Evolutionary conservation across 2,888 invertebrate genomes (phyloP).

Genomic region (Orthosia cruda): DNA sequence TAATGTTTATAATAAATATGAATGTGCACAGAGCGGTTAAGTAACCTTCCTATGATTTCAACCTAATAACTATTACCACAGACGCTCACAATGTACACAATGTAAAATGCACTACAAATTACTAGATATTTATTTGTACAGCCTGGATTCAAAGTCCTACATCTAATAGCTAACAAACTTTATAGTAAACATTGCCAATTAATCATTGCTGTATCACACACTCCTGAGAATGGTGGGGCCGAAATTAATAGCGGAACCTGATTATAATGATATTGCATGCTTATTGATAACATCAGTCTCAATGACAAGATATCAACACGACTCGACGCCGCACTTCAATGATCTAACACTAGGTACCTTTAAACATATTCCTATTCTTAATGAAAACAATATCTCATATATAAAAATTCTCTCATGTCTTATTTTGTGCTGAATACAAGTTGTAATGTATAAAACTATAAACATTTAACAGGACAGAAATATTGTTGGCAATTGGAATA

Average conservation of each 20-base stretch:
- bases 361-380: constrained; percentile 82
- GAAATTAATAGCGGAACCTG: constrained; percentile 71
- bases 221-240: constrained; percentile 74
- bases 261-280: constrained; percentile 71
- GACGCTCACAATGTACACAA: constrained; percentile 86
- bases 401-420: constrained; percentile 83
- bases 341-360: constrained; percentile 79
- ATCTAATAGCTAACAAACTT: constrained; percentile 89
- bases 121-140: constrained; percentile 90
- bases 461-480: constrained; percentile 70
- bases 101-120: constrained; percentile 91
- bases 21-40: constrained; percentile 78
- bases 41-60: constrained; percentile 82
- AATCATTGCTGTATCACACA: constrained; percentile 74
- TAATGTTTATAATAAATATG: constrained; percentile 73
- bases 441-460: constrained; percentile 66
- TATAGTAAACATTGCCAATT: constrained; percentile 85
- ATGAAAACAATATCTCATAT: constrained; percentile 75
- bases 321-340: constrained; percentile 76
- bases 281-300: constrained; percentile 90
- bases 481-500: constrained; percentile 75
- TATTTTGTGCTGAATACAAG: constrained; percentile 80
- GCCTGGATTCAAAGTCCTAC: constrained; percentile 90
- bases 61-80: constrained; percentile 87
- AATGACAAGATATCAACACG: constrained; percentile 84